Evolutionary conservation across 2,113 vertebrate genomes (phyloP).

Genomic region (Glaucomys volans): DNA sequence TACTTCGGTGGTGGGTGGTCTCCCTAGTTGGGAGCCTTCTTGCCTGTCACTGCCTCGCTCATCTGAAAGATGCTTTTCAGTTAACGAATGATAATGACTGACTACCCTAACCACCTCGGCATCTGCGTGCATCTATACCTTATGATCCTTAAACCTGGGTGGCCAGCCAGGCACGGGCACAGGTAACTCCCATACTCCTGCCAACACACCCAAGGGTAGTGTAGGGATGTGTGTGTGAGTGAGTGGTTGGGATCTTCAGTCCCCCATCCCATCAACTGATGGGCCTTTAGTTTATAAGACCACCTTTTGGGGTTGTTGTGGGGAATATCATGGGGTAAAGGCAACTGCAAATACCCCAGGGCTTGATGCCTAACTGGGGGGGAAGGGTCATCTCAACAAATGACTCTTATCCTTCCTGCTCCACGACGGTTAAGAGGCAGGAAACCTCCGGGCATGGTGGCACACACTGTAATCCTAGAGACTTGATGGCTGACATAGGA

Average conservation of each 20-base stretch:
- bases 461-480: neutral
- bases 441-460: neutral
- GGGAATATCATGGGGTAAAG: neutral
- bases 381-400: neutral
- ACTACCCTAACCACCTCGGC: neutral
- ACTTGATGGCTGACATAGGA: neutral
- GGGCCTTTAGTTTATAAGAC: neutral
- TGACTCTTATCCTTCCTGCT: neutral
- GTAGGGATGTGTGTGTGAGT: neutral
- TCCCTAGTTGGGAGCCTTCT: neutral
- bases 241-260: neutral
- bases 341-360: neutral
- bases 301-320: neutral
- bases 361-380: neutral
- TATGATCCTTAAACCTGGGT: neutral
- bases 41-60: neutral
- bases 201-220: neutral
- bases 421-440: neutral
- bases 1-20: too few species aligned
- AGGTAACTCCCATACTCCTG: neutral
- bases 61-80: slow-evolving; percentile 7
- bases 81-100: slow-evolving; percentile 42
- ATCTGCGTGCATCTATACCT: neutral
- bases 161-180: neutral
- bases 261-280: neutral